These are phyloP conservation scores for Smutsia gigantea DNA, from an alignment of 2,797 vertebrate genomes.

Conservation along the genomic window DNA sequence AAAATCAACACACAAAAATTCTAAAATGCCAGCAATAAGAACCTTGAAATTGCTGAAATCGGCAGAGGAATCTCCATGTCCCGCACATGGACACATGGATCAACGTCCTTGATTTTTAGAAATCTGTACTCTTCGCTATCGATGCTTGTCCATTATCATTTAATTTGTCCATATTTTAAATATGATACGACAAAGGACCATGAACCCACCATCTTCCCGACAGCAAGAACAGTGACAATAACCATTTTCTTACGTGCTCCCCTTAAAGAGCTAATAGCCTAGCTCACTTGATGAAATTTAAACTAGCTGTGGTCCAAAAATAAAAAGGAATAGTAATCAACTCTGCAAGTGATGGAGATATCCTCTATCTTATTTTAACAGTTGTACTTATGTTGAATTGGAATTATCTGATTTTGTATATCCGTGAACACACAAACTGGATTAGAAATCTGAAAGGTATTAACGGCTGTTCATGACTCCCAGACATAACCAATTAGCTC, in stretches of 20 bases:
- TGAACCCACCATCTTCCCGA: background rate
- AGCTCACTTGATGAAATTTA: background rate
- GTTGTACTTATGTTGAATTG: background rate
- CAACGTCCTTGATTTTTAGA: background rate
- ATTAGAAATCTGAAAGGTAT: background rate
- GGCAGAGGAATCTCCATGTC: background rate
- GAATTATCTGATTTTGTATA: background rate
- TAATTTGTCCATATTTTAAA: background rate
- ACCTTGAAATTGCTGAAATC: background rate
- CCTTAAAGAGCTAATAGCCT: background rate
- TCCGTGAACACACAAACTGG: background rate
- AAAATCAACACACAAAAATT: background rate
- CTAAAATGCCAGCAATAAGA: background rate
- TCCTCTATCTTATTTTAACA: background rate
- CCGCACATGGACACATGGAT: background rate
- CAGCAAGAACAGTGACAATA: background rate
- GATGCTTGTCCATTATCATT: too few species aligned
- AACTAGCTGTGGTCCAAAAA: background rate
- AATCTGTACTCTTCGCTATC: background rate
- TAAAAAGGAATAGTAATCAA: background rate
- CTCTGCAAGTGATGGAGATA: background rate
- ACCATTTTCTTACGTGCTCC: background rate
- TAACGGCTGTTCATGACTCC: background rate
- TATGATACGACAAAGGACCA: background rate
- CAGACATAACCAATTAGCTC: background rate